These are phyloP conservation scores for Rhagium mordax DNA, from an alignment of 2,888 invertebrate species.

Conservation along the genomic window DNA sequence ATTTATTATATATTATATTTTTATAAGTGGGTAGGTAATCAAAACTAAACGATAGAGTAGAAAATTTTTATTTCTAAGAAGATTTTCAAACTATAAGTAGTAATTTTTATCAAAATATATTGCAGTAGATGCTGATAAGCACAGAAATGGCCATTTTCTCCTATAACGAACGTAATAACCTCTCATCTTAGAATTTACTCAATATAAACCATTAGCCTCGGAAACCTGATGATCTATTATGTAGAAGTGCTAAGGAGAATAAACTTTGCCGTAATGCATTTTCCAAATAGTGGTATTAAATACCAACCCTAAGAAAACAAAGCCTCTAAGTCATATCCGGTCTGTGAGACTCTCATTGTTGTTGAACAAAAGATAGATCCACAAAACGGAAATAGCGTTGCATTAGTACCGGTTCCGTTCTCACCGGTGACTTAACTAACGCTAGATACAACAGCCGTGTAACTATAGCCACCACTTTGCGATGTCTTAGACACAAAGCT, in stretches of 20 bases:
- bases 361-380: slow-evolving; percentile 59
- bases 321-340: slow-evolving; percentile 60
- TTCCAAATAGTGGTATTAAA: slow-evolving; percentile 25
- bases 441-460: slow-evolving; percentile 40
- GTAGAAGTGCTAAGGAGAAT: neutral
- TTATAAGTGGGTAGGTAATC: too few species aligned
- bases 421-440: slow-evolving; percentile 58
- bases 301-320: slow-evolving; percentile 54
- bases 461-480: slow-evolving; percentile 36
- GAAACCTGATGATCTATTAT: neutral
- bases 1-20: too few species aligned
- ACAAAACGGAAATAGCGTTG: slow-evolving; percentile 61
- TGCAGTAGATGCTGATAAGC: too few species aligned
- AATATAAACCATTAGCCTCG: neutral
- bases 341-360: slow-evolving; percentile 54
- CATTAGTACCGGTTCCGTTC: slow-evolving; percentile 62
- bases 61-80: too few species aligned
- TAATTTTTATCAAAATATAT: too few species aligned
- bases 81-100: too few species aligned
- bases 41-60: too few species aligned
- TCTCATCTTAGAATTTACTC: neutral
- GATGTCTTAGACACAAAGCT: slow-evolving; percentile 33
- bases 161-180: neutral
- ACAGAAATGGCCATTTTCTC: too few species aligned
- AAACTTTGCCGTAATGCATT: slow-evolving; percentile 22